Evolutionary conservation across 2,888 invertebrate species (phyloP).

Genomic region (Amphipyra tragopoginis): DNA sequence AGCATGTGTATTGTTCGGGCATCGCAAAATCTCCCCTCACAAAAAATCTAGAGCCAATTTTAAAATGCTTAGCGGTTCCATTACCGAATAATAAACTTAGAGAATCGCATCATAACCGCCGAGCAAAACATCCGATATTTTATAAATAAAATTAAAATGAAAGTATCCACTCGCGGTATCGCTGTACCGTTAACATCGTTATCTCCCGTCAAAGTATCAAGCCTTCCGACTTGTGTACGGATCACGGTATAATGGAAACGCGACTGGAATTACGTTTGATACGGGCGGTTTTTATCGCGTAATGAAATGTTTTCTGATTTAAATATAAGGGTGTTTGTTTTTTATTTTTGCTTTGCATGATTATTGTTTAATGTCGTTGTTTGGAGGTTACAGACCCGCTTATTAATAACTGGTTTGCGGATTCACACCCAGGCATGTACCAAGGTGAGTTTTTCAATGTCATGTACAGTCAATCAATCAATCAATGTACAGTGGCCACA

Average conservation of each 20-base stretch:
- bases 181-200: constrained; percentile 48
- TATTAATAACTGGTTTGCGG: too few relatives aligned
- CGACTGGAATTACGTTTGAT: constrained; percentile 45
- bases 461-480: too few relatives aligned
- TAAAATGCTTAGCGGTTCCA: too few relatives aligned
- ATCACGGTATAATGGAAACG: constrained; percentile 45
- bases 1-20: too few relatives aligned
- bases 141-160: constrained; percentile 24
- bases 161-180: constrained; percentile 24
- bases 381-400: too few relatives aligned
- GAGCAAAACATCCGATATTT: constrained; percentile 25
- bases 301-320: constrained; percentile 53
- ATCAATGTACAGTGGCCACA: too few relatives aligned
- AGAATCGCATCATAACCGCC: background rate
- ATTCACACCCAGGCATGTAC: too few relatives aligned
- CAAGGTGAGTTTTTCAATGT: too few relatives aligned
- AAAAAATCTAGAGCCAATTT: too few relatives aligned
- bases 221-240: constrained; percentile 41
- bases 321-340: constrained; percentile 27
- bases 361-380: background rate
- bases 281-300: constrained; percentile 50
- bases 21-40: too few relatives aligned
- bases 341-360: constrained; percentile 8
- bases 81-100: too few relatives aligned
- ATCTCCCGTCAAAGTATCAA: constrained; percentile 53